Conservation (phyloP, 2,888 invertebrate genomes). For the Emmelina monodactyla region DNA sequence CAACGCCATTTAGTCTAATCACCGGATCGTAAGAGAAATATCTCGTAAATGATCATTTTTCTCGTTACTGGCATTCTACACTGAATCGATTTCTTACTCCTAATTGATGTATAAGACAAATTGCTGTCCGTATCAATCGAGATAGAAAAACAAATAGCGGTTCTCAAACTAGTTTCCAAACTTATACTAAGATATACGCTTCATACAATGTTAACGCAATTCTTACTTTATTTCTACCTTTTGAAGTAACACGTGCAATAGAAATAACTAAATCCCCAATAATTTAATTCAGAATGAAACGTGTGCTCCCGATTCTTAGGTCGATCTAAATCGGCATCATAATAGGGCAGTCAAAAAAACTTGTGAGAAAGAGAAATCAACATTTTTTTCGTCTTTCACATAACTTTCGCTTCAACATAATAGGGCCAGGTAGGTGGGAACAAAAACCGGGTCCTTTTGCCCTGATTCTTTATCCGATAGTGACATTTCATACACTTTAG, state of each 20-base stretch:
- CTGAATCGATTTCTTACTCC: too few relatives aligned
- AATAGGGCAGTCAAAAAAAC: too few relatives aligned
- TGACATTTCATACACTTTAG: conserved; percentile 49
- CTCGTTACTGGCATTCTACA: too few relatives aligned
- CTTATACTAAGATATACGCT: too few relatives aligned
- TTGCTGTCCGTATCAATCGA: too few relatives aligned
- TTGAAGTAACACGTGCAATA: conserved; percentile 1
- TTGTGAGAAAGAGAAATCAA: conserved; percentile 41
- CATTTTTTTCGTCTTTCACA: conserved; percentile 52
- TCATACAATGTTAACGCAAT: too few relatives aligned
- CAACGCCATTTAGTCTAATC: neutral
- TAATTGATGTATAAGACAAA: too few relatives aligned
- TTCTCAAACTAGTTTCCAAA: too few relatives aligned
- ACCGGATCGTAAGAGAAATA: too few relatives aligned
- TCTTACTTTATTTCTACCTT: too few relatives aligned
- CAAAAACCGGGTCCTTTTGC: conserved; percentile 30
- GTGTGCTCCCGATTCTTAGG: conserved; percentile 39
- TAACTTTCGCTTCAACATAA: conserved; percentile 55
- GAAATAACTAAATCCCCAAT: conserved; percentile 24
- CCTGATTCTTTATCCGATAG: conserved; percentile 36
- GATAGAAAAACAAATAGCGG: too few relatives aligned
- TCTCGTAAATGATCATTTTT: too few relatives aligned
- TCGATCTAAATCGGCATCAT: conserved; percentile 50
- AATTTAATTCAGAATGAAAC: conserved; percentile 26
- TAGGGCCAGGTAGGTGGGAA: conserved; percentile 43